These are phyloP conservation scores for Dicerorhinus sumatrensis DNA, from an alignment of 2,113 vertebrate species.

Conservation along the genomic window DNA sequence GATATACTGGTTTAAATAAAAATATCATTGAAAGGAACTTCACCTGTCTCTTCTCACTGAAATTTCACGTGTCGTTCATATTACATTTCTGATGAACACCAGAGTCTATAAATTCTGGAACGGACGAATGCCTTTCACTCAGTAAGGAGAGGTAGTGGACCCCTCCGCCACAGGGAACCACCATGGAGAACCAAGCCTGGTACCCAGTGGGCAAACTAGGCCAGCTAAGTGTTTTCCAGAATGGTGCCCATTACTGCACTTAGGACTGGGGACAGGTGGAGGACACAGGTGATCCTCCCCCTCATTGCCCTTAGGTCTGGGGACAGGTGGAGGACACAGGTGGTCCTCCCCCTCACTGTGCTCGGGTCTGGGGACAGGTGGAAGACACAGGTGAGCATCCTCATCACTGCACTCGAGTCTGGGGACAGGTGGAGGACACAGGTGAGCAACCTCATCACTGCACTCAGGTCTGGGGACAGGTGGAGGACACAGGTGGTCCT, in stretches of 20 bases:
- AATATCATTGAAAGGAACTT: background rate
- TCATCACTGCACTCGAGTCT: too few species aligned
- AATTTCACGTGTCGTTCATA: accelerated
- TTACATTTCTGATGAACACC: accelerated
- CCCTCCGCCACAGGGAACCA: too few species aligned
- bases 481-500: too few species aligned
- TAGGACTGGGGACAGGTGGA: background rate
- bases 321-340: background rate
- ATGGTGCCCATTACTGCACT: background rate
- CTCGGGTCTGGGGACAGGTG: too few species aligned
- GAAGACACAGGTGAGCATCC: too few species aligned
- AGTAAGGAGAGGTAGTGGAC: accelerated
- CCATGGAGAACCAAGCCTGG: accelerated
- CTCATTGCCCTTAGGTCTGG: background rate
- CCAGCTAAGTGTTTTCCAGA: background rate
- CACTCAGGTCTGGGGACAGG: too few species aligned
- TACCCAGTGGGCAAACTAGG: accelerated
- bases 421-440: too few species aligned
- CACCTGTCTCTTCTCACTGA: background rate
- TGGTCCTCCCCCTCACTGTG: background rate
- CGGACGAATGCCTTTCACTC: too few species aligned
- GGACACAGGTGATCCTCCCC: background rate
- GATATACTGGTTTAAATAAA: too few species aligned
- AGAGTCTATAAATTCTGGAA: accelerated
- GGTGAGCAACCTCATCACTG: too few species aligned